Conservation (phyloP, 37 sponge, comb jelly and placozoan species). For the Petrosia ficiformis region DNA sequence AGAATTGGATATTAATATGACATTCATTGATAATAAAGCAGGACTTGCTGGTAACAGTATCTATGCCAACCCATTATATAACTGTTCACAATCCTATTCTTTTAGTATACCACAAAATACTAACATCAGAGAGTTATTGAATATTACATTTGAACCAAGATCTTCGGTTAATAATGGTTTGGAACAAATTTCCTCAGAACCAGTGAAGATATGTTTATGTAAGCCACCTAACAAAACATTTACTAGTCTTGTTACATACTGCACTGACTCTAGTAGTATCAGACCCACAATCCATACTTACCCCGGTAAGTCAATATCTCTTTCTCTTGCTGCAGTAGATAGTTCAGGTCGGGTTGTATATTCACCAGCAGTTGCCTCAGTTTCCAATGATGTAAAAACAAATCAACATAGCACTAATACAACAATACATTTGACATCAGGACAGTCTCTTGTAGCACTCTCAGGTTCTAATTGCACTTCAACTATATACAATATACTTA, state of each 20-base stretch:
- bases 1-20: not conserved
- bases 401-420: not conserved
- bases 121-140: not conserved
- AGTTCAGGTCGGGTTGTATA: not conserved
- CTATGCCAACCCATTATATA: not conserved
- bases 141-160: not conserved
- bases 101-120: not conserved
- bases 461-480: not conserved
- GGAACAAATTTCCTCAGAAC: not conserved
- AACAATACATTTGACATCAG: not conserved
- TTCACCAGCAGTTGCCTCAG: not conserved
- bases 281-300: not conserved
- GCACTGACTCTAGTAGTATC: not conserved
- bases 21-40: not conserved
- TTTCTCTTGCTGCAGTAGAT: not conserved
- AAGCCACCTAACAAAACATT: not conserved
- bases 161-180: not conserved
- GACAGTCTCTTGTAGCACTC: not conserved
- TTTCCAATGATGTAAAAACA: not conserved
- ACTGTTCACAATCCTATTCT: not conserved
- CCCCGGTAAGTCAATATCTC: not conserved
- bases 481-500: not conserved
- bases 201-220: not conserved
- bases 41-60: not conserved
- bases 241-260: not conserved